Evolutionary conservation across 2,113 vertebrate species (phyloP).

Genomic region (Ochotona curzoniae): DNA sequence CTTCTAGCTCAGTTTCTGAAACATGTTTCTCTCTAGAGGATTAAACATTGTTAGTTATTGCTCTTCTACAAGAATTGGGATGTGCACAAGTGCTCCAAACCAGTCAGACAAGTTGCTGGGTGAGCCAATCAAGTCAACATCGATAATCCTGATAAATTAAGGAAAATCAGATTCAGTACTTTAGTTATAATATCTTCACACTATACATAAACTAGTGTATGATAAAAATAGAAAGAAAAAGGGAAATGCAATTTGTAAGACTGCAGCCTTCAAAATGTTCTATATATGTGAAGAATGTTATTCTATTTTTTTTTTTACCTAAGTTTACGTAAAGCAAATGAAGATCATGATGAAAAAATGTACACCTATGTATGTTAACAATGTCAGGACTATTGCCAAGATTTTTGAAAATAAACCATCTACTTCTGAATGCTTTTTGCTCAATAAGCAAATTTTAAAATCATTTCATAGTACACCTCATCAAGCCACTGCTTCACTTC

Average conservation of each 20-base stretch:
- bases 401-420: constrained; percentile 58
- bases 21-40: not conserved
- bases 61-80: not conserved
- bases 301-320: not conserved
- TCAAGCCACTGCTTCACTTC: constrained; percentile 82
- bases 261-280: not conserved
- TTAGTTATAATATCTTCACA: not conserved
- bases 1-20: not conserved
- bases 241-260: not conserved
- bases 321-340: not conserved
- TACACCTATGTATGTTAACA: not conserved
- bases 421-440: constrained; percentile 71
- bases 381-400: not conserved
- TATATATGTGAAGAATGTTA: not conserved
- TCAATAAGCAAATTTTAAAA: constrained; percentile 80
- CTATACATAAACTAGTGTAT: not conserved
- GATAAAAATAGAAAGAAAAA: not conserved
- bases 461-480: constrained; percentile 75
- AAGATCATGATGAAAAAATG: not conserved
- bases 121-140: not conserved
- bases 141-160: not conserved
- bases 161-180: not conserved
- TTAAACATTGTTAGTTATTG: not conserved
- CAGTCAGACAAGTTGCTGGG: not conserved
- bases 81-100: too few species aligned